These are phyloP conservation scores for Chaetorhynchus papuensis DNA, from an alignment of 2,113 vertebrate species.

Conservation along the genomic window DNA sequence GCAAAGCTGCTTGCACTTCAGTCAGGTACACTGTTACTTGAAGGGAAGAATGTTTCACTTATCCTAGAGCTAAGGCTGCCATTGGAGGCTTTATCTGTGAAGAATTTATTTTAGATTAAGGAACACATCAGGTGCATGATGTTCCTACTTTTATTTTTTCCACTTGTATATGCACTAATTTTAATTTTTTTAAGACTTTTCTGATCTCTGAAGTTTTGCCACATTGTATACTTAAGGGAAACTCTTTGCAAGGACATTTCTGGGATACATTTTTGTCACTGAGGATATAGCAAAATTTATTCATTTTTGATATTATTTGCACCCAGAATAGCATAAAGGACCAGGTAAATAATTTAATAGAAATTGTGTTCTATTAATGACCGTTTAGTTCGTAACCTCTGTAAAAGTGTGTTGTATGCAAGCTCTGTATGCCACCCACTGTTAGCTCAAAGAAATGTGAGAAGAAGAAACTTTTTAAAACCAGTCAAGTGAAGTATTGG, in stretches of 20 bases:
- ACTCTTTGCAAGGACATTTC: conserved; percentile 77
- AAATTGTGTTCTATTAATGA: conserved; percentile 66
- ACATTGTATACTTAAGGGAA: conserved; percentile 83
- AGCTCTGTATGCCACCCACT: conserved; percentile 73
- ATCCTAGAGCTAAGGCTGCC: conserved; percentile 83
- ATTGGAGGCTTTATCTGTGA: conserved; percentile 79
- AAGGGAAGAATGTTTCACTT: conserved; percentile 88
- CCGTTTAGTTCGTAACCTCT: conserved; percentile 60
- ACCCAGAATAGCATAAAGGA: conserved; percentile 72
- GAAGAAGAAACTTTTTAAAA: conserved; percentile 53
- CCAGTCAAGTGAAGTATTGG: conserved; percentile 24
- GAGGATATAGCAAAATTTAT: conserved; percentile 73
- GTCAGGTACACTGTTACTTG: conserved; percentile 97
- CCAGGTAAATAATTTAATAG: conserved; percentile 74
- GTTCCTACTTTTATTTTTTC: conserved; percentile 92
- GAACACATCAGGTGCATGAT: conserved; percentile 82
- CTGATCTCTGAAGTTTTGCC: conserved; percentile 84
- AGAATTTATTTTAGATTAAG: conserved; percentile 88
- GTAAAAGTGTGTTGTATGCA: conserved; percentile 65
- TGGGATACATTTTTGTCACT: conserved; percentile 76
- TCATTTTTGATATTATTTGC: conserved; percentile 67
- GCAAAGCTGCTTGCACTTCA: conserved; percentile 83
- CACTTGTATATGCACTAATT: conserved; percentile 98
- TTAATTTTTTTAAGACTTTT: conserved; percentile 88
- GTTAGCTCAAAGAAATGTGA: conserved; percentile 59